Evolutionary conservation across 2,113 vertebrate genomes (phyloP).

Genomic region (Onychorhynchus coronatus): DNA sequence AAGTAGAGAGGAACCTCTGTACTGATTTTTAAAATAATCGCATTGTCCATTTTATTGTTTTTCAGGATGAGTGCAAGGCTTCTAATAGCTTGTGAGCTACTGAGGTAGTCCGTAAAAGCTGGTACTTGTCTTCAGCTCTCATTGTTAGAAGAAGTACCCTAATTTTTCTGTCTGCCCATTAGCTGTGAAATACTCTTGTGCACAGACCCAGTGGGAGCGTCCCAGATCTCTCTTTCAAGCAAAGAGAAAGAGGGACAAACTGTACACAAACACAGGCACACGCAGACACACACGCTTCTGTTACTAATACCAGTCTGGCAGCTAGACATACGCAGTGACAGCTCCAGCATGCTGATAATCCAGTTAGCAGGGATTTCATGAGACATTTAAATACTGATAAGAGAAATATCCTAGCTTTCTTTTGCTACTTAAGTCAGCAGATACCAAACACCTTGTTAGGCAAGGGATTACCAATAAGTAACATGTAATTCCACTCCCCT

Average conservation of each 20-base stretch:
- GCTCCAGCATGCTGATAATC: not conserved
- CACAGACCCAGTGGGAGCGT: not conserved
- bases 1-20: not conserved
- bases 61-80: not conserved
- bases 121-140: not conserved
- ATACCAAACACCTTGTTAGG: conserved; percentile 22
- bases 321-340: not conserved
- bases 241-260: not conserved
- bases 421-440: not conserved
- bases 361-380: not conserved
- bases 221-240: not conserved
- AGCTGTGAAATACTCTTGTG: not conserved
- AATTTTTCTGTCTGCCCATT: not conserved
- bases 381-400: not conserved
- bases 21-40: not conserved
- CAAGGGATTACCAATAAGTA: conserved; percentile 20
- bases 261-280: not conserved
- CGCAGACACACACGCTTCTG: not conserved
- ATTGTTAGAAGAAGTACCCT: not conserved
- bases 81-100: not conserved
- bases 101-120: not conserved
- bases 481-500: conserved; percentile 9
- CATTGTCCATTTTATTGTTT: not conserved
- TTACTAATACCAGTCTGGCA: not conserved
- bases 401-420: not conserved